Conservation (phyloP, 2,113 vertebrate genomes). For the Pleuronectes platessa region DNA sequence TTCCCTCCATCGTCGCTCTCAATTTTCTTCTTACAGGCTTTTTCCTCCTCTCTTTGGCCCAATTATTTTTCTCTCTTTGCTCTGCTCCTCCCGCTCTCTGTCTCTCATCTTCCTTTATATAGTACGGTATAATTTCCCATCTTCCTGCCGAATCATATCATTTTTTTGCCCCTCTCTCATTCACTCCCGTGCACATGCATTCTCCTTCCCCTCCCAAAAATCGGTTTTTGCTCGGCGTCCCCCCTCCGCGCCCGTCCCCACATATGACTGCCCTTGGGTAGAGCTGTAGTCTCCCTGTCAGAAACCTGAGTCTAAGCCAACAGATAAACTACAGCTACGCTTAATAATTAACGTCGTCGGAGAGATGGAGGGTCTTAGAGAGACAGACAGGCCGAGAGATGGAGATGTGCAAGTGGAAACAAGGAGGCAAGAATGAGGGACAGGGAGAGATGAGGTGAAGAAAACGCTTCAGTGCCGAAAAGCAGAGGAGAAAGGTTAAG, state of each 20-base stretch:
- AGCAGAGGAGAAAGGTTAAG: conserved; percentile 30
- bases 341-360: conserved; percentile 58
- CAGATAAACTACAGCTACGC: conserved; percentile 59
- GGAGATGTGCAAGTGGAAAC: background rate
- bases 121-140: conserved; percentile 60
- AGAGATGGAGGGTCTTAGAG: conserved; percentile 23
- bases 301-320: conserved; percentile 62
- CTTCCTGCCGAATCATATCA: conserved; percentile 57
- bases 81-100: conserved; percentile 55
- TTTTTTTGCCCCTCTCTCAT: conserved; percentile 18
- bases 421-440: background rate
- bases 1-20: conserved; percentile 58
- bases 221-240: background rate
- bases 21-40: conserved; percentile 45
- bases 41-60: conserved; percentile 64
- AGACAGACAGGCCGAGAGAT: conserved; percentile 6
- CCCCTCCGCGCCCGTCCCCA: conserved; percentile 25
- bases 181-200: conserved; percentile 8
- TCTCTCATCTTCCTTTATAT: conserved; percentile 54
- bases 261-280: conserved; percentile 48
- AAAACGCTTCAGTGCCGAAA: conserved; percentile 5
- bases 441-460: conserved; percentile 17
- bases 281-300: conserved; percentile 47
- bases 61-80: conserved; percentile 70
- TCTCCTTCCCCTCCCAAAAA: background rate